Evolutionary conservation across 2,113 vertebrate species (phyloP).

Genomic region (Gymnocephalus cernua): DNA sequence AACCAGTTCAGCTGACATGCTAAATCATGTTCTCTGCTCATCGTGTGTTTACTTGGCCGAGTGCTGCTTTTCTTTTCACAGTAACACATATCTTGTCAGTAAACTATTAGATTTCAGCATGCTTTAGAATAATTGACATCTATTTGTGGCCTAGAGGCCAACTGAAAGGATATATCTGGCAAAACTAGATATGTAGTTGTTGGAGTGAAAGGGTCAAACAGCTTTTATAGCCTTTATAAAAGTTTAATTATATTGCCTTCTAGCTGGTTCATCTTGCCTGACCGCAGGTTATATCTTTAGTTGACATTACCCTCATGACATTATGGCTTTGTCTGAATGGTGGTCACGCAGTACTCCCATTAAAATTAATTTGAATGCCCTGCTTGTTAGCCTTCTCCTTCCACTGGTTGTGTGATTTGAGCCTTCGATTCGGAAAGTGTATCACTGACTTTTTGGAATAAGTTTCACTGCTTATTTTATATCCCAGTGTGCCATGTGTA

Average conservation of each 20-base stretch:
- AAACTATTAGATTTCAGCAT: background rate
- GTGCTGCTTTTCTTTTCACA: background rate
- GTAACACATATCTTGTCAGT: background rate
- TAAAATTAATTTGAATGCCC: background rate
- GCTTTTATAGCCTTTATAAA: conserved; percentile 27
- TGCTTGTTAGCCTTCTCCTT: background rate
- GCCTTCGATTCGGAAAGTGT: background rate
- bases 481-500: background rate
- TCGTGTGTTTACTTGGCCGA: background rate
- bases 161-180: conserved; percentile 1
- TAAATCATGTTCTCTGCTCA: conserved; percentile 37
- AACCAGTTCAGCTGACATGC: conserved; percentile 28
- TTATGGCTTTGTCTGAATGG: conserved; percentile 25
- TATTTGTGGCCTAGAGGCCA: background rate
- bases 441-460: background rate
- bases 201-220: conserved; percentile 5
- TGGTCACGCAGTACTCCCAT: background rate
- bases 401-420: background rate
- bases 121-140: conserved; percentile 17
- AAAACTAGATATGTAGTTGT: background rate
- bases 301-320: conserved; percentile 7
- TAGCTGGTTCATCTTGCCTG: background rate
- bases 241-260: conserved; percentile 25
- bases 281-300: conserved; percentile 7
- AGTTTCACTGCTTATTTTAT: background rate